A percentile compares a stretch with the other conserved stretches of the same genome.
phyloP scores from a whole-genome alignment of 2,888 invertebrate species.

The Lepidocyrtinus sp. region DNA sequence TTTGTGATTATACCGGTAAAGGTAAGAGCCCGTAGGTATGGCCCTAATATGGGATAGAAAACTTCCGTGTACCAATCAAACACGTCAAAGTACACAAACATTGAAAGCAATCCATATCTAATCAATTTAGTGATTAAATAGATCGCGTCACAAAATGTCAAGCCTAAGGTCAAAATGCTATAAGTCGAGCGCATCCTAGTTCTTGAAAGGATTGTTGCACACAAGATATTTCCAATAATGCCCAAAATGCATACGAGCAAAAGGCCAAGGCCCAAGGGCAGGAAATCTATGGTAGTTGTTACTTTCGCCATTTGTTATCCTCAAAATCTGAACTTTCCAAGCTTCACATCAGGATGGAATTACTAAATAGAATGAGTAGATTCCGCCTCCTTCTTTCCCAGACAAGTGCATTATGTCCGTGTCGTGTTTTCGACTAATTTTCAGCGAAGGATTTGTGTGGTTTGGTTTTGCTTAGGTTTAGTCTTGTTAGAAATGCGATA shows the following conservation, averaged over 20 bases:
- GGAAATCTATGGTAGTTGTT: constrained; percentile 54
- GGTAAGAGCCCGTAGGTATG: constrained; percentile 57
- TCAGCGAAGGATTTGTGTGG: too few species aligned
- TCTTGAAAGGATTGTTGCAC: constrained; percentile 54
- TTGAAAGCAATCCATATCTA: constrained; percentile 59
- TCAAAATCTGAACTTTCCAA: too few species aligned
- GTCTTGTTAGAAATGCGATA: too few species aligned
- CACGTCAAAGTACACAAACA: constrained; percentile 50
- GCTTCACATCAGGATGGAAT: too few species aligned
- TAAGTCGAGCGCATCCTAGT: constrained; percentile 62
- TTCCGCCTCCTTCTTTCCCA: too few species aligned
- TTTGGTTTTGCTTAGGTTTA: too few species aligned
- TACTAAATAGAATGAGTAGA: too few species aligned
- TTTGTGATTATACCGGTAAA: constrained; percentile 51
- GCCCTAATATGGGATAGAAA: constrained; percentile 61
- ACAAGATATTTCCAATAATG: constrained; percentile 54
- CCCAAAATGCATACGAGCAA: constrained; percentile 55
- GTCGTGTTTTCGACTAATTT: too few species aligned
- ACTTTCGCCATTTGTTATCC: constrained; percentile 56
- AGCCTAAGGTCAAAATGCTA: constrained; percentile 56
- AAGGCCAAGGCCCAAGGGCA: constrained; percentile 55
- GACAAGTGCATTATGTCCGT: too few species aligned
- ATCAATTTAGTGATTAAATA: constrained; percentile 60
- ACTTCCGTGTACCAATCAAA: constrained; percentile 60
- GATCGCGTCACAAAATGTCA: constrained; percentile 60